Evolutionary conservation across 2,888 invertebrate genomes (phyloP).

Genomic region (Tetragonisca angustula): DNA sequence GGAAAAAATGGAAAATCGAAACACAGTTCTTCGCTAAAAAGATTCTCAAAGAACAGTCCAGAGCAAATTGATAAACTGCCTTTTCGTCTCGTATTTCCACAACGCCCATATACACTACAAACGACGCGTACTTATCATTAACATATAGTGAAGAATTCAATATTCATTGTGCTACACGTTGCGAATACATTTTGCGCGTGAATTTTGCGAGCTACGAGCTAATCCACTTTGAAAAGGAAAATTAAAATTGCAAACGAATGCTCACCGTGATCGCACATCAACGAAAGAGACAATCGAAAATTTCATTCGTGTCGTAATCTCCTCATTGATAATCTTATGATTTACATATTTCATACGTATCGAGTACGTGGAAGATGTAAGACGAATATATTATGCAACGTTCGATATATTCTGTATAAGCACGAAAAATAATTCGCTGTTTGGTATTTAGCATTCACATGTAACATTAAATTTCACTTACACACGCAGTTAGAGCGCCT

Average conservation of each 20-base stretch:
- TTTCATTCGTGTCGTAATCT: background rate
- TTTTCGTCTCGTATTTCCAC: conserved; percentile 7
- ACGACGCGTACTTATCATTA: conserved; percentile 29
- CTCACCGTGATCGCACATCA: background rate
- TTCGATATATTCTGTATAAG: conserved; percentile 35
- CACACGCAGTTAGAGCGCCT: conserved; percentile 36
- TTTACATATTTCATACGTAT: conserved; percentile 19
- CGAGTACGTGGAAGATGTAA: conserved; percentile 19
- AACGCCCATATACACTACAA: background rate
- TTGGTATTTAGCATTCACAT: conserved; percentile 40
- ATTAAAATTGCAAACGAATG: conserved; percentile 4
- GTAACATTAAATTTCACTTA: conserved; percentile 62
- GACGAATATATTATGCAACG: conserved; percentile 32
- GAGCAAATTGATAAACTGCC: conserved; percentile 11
- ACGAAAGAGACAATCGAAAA: background rate
- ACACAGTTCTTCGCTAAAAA: background rate
- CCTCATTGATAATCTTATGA: background rate
- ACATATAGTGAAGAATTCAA: conserved; percentile 10
- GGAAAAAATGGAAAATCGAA: background rate
- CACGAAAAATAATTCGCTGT: conserved; percentile 39
- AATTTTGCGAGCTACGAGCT: background rate
- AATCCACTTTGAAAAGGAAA: background rate
- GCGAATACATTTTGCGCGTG: background rate
- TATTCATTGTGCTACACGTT: conserved; percentile 12
- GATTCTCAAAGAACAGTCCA: too few species aligned